Conservation (phyloP, 2,797 vertebrate species). For the Periophthalmus magnuspinnatus region DNA sequence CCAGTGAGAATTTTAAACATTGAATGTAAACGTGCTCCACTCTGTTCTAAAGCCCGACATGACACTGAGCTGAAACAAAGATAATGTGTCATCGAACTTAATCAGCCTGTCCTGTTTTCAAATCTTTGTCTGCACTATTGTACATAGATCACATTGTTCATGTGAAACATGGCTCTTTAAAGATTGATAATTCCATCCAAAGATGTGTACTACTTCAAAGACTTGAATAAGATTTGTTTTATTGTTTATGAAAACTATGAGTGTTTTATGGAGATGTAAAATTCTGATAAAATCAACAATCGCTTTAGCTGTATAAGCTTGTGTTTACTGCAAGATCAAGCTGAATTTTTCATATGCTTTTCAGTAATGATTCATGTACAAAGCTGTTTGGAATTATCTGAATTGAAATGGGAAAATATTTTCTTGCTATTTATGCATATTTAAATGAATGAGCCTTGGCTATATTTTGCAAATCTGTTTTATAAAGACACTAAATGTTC, state of each 20-base stretch:
- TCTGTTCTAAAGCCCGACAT: not conserved
- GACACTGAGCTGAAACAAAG: not conserved
- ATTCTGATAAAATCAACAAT: conserved; percentile 62
- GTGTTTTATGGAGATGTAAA: conserved; percentile 66
- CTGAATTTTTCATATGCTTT: conserved; percentile 62
- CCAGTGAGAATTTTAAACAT: conserved; percentile 18
- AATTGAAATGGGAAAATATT: conserved; percentile 80
- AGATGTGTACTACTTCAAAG: conserved; percentile 77
- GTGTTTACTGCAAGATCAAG: conserved; percentile 70
- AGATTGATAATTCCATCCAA: conserved; percentile 76
- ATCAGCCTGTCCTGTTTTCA: conserved; percentile 66
- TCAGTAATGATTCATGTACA: conserved; percentile 70
- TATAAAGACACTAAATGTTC: conserved; percentile 84
- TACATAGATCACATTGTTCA: conserved; percentile 73
- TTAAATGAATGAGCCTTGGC: conserved; percentile 84
- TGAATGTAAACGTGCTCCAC: conserved; percentile 40
- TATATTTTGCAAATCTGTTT: conserved; percentile 87
- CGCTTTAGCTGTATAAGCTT: conserved; percentile 67
- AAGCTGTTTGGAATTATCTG: conserved; percentile 66
- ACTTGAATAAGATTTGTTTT: conserved; percentile 76
- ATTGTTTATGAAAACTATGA: conserved; percentile 54
- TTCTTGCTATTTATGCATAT: conserved; percentile 87
- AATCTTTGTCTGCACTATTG: conserved; percentile 77
- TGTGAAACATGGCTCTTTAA: conserved; percentile 59
- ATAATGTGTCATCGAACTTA: conserved; percentile 49